These are phyloP conservation scores for Chionoecetes opilio DNA, from an alignment of 1,140 invertebrate species.

Conservation along the genomic window DNA sequence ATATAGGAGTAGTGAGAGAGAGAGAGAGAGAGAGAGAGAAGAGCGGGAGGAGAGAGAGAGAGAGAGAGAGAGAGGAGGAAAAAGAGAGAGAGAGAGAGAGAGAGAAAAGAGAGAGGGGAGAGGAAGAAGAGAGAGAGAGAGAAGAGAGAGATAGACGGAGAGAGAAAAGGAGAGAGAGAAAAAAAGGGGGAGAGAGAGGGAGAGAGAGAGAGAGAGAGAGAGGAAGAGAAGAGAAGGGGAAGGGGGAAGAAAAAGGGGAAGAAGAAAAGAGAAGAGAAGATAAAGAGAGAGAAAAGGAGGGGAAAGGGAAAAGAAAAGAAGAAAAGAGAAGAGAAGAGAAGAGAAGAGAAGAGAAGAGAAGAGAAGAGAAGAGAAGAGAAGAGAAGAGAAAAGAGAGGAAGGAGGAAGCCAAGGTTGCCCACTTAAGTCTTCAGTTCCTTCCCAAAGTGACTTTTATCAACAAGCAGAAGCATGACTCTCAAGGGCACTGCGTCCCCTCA, in stretches of 20 bases:
- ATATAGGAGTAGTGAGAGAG: no score
- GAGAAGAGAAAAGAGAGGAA: constrained; percentile 9
- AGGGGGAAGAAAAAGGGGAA: background rate
- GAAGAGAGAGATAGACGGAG: background rate
- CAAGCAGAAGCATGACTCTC: background rate
- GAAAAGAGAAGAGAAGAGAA: background rate
- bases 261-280: background rate
- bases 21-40: no score
- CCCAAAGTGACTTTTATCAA: constrained; percentile 8
- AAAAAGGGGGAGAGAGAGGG: background rate
- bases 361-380: background rate
- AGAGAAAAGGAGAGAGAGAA: background rate
- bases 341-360: background rate
- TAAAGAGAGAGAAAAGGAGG: background rate
- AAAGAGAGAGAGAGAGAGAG: background rate
- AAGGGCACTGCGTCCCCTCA: background rate
- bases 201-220: background rate
- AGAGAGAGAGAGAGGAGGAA: no score
- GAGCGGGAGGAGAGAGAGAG: no score
- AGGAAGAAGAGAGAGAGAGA: background rate
- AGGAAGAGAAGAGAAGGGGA: background rate
- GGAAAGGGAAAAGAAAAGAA: background rate
- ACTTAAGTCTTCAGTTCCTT: background rate
- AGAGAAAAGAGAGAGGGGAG: background rate
- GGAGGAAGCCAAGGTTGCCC: background rate